Evolutionary conservation across 1,140 invertebrate species (phyloP), one percentile per base, ranked within the genome.

Genomic region (Holcopasites calliopsidis): DNA sequence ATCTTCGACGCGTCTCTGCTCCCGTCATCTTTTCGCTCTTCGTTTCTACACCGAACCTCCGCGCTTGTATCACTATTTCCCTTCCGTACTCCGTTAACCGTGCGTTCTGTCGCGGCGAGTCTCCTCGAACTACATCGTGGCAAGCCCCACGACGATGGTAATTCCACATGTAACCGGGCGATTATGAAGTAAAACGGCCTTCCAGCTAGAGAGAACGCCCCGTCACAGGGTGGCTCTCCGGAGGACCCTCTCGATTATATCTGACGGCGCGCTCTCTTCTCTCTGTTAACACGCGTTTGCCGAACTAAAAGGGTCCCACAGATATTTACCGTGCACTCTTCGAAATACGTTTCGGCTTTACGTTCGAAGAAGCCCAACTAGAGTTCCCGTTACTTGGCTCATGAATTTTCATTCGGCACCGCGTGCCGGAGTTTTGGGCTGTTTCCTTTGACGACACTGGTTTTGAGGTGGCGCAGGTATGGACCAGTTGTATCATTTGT

Each of bases 121-220:
- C 68, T 83, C 50, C 77, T 76, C 69, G 81, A 71, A 80, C 81
- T 81, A 80, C 80, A 58, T 68, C 55, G n/a, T n/a, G 44, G 79
- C 81, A 69, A 78, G 68, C 76, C 79, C 81, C 79, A 70, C 64
- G 65, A 83, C 68, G 79, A 71, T 65, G 76, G 69, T 83, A 82
- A 83, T 82, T 79, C 76, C 79, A 76, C 81, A 76, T 83, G 80
- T 83, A 83, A 83, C 81, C 42, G 76, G 54, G 44, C 81, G 81
- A 83, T 83, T 83, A 83, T 83, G 81, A 83, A 79, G 80, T 62
- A 83, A 83, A 83, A 60, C 75, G 77, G 78, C 79, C n/a, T 83
- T 80, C 71, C 79, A 75, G 60, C 79, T 44, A 52, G 70, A 65
- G 44, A 52, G 77, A 82, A 70, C 58, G 57, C 23, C 11, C 16